Evolutionary conservation across 2,888 invertebrate species (phyloP).

Genomic region (Diarsia mendica): DNA sequence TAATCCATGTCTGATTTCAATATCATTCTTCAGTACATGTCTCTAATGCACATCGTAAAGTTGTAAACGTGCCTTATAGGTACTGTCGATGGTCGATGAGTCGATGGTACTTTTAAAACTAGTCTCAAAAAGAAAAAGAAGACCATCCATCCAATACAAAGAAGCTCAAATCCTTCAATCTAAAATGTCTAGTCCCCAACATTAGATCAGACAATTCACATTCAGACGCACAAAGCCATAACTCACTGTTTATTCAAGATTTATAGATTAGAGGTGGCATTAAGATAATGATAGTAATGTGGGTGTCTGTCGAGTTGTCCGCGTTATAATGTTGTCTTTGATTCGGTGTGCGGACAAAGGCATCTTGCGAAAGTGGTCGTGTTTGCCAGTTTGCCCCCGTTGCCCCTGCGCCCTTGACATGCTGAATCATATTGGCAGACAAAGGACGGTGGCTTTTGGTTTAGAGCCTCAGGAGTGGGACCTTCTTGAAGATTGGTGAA

Average conservation of each 20-base stretch:
- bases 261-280: slow-evolving; percentile 70
- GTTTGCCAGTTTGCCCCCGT: slow-evolving; percentile 69
- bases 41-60: too few species aligned
- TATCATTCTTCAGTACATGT: neutral
- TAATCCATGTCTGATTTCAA: neutral
- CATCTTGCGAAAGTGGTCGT: slow-evolving; percentile 75
- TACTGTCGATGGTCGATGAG: too few species aligned
- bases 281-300: slow-evolving; percentile 69
- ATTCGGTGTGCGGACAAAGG: slow-evolving; percentile 68
- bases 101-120: neutral
- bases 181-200: slow-evolving; percentile 13
- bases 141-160: slow-evolving; percentile 8
- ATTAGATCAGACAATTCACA: slow-evolving; percentile 62
- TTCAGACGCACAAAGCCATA: slow-evolving; percentile 59
- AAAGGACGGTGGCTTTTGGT: slow-evolving; percentile 53
- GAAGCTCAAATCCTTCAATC: neutral
- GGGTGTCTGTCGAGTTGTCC: slow-evolving; percentile 60
- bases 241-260: slow-evolving; percentile 72
- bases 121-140: neutral
- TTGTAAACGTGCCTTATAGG: too few species aligned
- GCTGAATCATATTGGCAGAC: slow-evolving; percentile 71
- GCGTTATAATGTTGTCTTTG: slow-evolving; percentile 62
- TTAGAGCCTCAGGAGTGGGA: slow-evolving; percentile 8
- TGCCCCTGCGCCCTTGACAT: slow-evolving; percentile 73
- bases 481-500: neutral